phyloP scores from a whole-genome alignment of 2,888 invertebrate species.

The Alviniconcha strummeri region DNA sequence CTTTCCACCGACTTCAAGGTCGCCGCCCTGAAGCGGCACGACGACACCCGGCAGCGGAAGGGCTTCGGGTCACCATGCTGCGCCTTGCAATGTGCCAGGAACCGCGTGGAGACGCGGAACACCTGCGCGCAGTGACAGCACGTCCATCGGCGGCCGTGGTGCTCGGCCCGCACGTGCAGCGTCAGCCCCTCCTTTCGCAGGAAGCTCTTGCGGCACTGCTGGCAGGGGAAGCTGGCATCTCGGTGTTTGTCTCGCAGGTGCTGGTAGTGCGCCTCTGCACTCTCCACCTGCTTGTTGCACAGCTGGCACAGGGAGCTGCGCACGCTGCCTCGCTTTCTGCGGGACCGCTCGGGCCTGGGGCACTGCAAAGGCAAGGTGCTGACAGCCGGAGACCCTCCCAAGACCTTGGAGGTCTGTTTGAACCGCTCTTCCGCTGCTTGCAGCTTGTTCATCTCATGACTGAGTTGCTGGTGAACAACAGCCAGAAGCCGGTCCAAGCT shows the following conservation, averaged over 20 bases:
- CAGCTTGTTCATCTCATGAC: background rate
- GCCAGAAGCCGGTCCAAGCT: background rate
- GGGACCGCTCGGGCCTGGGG: background rate
- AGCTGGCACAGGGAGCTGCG: background rate
- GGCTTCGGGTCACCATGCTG: slow-evolving; percentile 12
- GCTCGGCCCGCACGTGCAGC: background rate
- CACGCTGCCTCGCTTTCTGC: background rate
- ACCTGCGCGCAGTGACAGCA: background rate
- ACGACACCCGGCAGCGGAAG: background rate
- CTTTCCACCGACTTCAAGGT: background rate
- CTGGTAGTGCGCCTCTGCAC: background rate
- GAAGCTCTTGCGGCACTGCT: background rate
- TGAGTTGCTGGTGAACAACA: background rate
- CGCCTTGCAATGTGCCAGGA: background rate
- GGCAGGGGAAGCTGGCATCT: background rate
- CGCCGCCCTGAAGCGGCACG: background rate
- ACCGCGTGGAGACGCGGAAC: background rate
- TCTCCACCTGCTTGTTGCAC: background rate
- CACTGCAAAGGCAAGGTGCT: background rate
- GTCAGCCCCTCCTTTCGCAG: slow-evolving; percentile 16
- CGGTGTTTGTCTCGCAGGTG: background rate
- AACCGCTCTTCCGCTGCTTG: background rate
- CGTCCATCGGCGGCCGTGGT: background rate
- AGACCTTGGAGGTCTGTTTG: background rate
- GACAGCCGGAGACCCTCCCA: background rate